These are phyloP conservation scores for Holacanthus passer DNA, from an alignment of 2,113 vertebrate species.

Conservation along the genomic window DNA sequence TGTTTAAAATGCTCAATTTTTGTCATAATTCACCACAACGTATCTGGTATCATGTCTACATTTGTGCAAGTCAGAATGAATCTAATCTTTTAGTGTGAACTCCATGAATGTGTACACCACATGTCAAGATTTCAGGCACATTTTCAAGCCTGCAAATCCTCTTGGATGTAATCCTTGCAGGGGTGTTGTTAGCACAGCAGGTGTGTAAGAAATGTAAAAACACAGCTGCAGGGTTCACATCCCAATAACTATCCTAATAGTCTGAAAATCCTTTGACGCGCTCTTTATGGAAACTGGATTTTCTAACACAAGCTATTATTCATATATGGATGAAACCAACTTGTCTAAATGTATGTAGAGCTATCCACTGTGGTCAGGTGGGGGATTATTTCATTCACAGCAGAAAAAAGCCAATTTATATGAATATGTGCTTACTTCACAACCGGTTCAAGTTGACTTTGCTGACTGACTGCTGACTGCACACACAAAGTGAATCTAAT, in stretches of 20 bases:
- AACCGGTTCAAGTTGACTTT: constrained; percentile 72
- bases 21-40: constrained; percentile 6
- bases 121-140: constrained; percentile 32
- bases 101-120: constrained; percentile 28
- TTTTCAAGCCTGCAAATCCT: constrained; percentile 52
- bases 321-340: constrained; percentile 51
- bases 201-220: constrained; percentile 67
- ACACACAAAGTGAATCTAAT: constrained; percentile 82
- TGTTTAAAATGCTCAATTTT: constrained; percentile 5
- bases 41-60: constrained; percentile 7
- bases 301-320: constrained; percentile 48
- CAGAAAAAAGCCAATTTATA: constrained; percentile 71
- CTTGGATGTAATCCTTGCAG: constrained; percentile 67
- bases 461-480: constrained; percentile 84
- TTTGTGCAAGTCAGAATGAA: constrained; percentile 30
- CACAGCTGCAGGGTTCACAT: constrained; percentile 61
- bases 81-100: constrained; percentile 39
- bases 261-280: constrained; percentile 38
- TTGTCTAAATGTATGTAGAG: constrained; percentile 65
- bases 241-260: constrained; percentile 54
- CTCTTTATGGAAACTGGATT: constrained; percentile 32
- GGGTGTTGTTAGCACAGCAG: constrained; percentile 65
- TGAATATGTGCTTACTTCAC: constrained; percentile 80
- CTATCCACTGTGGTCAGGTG: constrained; percentile 31
- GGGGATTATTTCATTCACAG: constrained; percentile 73